Conservation (phyloP, 2,888 invertebrate species). For the Choreutis nemorana region DNA sequence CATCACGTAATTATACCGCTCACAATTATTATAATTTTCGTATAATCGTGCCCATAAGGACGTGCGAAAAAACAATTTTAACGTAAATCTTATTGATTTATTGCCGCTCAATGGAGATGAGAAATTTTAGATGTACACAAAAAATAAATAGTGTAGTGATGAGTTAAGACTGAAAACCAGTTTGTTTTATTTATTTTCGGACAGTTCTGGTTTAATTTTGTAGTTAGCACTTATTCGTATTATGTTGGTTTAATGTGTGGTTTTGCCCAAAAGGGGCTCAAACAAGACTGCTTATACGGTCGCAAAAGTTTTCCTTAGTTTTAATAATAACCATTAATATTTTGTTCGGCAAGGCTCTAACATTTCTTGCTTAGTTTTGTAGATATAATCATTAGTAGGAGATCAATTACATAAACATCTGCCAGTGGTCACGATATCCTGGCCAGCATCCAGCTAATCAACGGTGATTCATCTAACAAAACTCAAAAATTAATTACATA, state of each 20-base stretch:
- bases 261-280: too few species aligned
- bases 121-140: constrained; percentile 27
- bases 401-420: constrained; percentile 55
- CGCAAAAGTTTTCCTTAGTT: too few species aligned
- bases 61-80: constrained; percentile 61
- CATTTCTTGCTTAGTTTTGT: too few species aligned
- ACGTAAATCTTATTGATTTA: constrained; percentile 49
- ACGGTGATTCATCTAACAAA: constrained; percentile 60
- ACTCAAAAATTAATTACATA: constrained; percentile 59
- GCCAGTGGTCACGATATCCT: constrained; percentile 39
- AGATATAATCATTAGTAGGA: too few species aligned
- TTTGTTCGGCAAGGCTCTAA: too few species aligned
- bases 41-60: constrained; percentile 58
- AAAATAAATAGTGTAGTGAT: neutral
- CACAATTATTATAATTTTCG: constrained; percentile 65
- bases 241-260: too few species aligned
- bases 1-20: constrained; percentile 54
- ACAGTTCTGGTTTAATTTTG: too few species aligned
- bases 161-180: too few species aligned
- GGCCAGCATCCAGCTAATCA: constrained; percentile 42
- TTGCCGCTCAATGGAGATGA: constrained; percentile 26
- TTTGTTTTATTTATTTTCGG: too few species aligned
- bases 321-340: too few species aligned
- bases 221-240: too few species aligned
- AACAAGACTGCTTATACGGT: too few species aligned